A percentile compares a stretch with the other conserved stretches of the same genome.
These are phyloP conservation scores for Orius insidiosus DNA, from an alignment of 1,140 invertebrate genomes.

Conservation along the genomic window DNA sequence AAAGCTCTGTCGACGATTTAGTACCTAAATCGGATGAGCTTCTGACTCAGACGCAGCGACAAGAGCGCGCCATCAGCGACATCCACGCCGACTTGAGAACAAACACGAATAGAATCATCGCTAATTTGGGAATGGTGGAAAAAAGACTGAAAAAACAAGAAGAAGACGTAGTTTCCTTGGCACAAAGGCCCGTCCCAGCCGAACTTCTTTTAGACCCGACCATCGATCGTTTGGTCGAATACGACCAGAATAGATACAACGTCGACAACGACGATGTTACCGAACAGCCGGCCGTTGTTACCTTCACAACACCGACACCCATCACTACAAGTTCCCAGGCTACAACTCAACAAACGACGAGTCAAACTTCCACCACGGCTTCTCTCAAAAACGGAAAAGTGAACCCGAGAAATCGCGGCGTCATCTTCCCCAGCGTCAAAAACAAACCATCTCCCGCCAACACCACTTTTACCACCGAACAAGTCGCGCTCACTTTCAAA, in stretches of 20 bases:
- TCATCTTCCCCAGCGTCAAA: constrained; percentile 79
- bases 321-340: constrained; percentile 18
- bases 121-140: constrained; percentile 69
- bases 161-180: constrained; percentile 51
- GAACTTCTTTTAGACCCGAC: constrained; percentile 58
- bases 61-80: constrained; percentile 70
- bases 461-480: constrained; percentile 58
- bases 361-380: constrained; percentile 24
- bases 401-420: constrained; percentile 49
- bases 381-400: constrained; percentile 23
- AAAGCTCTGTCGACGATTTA: constrained; percentile 64
- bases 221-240: constrained; percentile 55
- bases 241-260: constrained; percentile 28
- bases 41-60: constrained; percentile 64
- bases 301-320: constrained; percentile 17
- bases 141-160: constrained; percentile 66
- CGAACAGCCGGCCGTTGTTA: constrained; percentile 17
- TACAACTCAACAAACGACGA: constrained; percentile 21
- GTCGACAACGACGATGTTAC: constrained; percentile 14
- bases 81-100: constrained; percentile 64
- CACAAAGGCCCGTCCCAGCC: constrained; percentile 40
- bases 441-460: constrained; percentile 71
- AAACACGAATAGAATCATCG: constrained; percentile 73
- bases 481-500: constrained; percentile 44
- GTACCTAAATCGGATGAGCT: constrained; percentile 71